Evolutionary conservation across 2,797 vertebrate species (phyloP).

Genomic region (Manis javanica): DNA sequence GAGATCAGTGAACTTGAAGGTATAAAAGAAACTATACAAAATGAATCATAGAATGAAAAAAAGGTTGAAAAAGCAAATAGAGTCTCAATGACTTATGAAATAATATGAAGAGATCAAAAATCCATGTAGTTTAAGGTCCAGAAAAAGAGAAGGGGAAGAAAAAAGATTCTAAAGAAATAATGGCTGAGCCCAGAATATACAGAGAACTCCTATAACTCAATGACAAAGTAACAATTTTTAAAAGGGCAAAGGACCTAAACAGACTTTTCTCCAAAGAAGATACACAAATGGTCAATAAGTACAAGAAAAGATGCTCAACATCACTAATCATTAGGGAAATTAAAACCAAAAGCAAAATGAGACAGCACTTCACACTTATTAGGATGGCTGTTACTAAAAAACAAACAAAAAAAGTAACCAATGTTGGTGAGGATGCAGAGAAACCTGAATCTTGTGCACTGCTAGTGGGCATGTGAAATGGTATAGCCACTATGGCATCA

Average conservation of each 20-base stretch:
- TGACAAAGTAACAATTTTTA: not conserved
- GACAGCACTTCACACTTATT: not conserved
- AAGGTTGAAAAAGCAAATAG: not conserved
- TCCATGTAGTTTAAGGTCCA: not conserved
- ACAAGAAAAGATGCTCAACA: not conserved
- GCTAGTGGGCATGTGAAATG: not conserved
- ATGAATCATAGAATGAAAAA: not conserved
- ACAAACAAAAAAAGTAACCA: not conserved
- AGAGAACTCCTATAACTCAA: not conserved
- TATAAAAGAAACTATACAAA: not conserved
- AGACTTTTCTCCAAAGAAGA: not conserved
- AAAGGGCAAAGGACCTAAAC: not conserved
- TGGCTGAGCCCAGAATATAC: not conserved
- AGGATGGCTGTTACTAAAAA: not conserved
- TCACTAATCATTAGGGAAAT: not conserved
- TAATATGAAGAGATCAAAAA: not conserved
- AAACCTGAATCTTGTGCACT: not conserved
- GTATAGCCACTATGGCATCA: not conserved
- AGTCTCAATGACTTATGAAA: not conserved
- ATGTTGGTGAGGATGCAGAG: not conserved
- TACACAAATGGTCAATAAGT: not conserved
- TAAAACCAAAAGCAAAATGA: not conserved
- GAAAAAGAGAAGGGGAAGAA: not conserved
- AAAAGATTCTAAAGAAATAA: not conserved
- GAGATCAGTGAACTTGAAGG: conserved; percentile 9